These are phyloP conservation scores for Lasaia peninsularis DNA, from an alignment of 1,140 invertebrate species.

Conservation along the genomic window DNA sequence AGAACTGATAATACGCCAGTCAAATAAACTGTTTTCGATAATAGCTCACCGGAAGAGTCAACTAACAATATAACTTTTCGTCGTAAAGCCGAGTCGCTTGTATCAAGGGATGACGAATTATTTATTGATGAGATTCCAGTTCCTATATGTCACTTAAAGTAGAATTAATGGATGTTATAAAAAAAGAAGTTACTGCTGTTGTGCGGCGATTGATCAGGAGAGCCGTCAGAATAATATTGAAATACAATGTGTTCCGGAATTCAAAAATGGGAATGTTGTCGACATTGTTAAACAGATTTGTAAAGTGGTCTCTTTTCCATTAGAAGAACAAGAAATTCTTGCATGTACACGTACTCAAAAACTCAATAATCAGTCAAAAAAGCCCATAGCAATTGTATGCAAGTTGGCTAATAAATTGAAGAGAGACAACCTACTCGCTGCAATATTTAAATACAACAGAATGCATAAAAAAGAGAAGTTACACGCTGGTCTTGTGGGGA, in stretches of 20 bases:
- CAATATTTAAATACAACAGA: conserved; percentile 18
- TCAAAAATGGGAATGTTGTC: conserved; percentile 18
- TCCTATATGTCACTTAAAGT: not conserved
- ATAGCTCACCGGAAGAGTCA: not conserved
- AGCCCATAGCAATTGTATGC: conserved; percentile 18
- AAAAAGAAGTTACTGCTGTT: not conserved
- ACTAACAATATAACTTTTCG: not conserved
- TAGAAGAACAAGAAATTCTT: conserved; percentile 16
- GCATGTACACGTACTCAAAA: conserved; percentile 20
- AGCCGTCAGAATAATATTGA: conserved; percentile 19
- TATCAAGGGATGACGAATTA: not conserved
- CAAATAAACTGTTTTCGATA: conserved; percentile 6
- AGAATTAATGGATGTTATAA: not conserved
- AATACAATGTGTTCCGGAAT: conserved; percentile 20
- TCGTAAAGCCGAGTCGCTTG: conserved; percentile 4
- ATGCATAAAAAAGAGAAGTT: conserved; percentile 19
- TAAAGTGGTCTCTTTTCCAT: conserved; percentile 15
- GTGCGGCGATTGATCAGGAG: conserved; percentile 16
- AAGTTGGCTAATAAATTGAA: conserved; percentile 18
- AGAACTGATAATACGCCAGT: not conserved
- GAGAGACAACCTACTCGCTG: conserved; percentile 20
- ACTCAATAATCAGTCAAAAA: conserved; percentile 11
- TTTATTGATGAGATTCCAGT: not conserved
- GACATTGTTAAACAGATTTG: conserved; percentile 15
- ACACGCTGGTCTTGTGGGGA: conserved; percentile 12